Evolutionary conservation across 2,888 invertebrate species (phyloP), one percentile per base, ranked within the genome.

Genomic region (Chrysopilus asiliformis): DNA sequence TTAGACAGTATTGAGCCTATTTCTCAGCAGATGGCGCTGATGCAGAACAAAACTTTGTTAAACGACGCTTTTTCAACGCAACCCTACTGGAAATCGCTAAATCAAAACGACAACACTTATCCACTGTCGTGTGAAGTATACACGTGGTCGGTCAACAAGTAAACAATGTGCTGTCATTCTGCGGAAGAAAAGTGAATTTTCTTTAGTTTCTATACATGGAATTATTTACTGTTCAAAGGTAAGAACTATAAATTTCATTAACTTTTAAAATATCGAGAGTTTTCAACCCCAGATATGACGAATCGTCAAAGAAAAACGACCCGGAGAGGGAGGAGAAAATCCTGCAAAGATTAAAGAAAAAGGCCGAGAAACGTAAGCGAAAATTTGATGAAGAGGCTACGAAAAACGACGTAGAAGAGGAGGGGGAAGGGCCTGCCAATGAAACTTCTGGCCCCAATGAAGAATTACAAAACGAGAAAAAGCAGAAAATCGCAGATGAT

Each of bases 271-370:
- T n/a, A n/a, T n/a, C n/a, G n/a, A n/a, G n/a, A n/a, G n/a, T n/a
- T n/a, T n/a, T n/a, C n/a, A n/a, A 40, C 46, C 49, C 28, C 43
- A 70, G 71, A 48, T 72, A 70, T 47, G 65, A 60, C 49, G 68
- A 68, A 26, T 58, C 63, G 40, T 56, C 65, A 36, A 55, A 59
- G 39, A 45, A 56, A 29, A 56, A 64, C 47, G 52, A 53, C 44
- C 53, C 53, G 22, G 53, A 61, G 37, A 66, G 69, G 44, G 76
- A 76, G 59, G 59, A 68, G 26, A 62, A 60, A 47, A 71, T 73
- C 46, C 58, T 78, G 18, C 66, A 72, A 48, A 68, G 67, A 46
- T 55, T 78, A 10, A 65, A 75, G 40, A 65, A 70, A 51, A 71
- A 68, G 55, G 75, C 76, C 33, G 72, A 76, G 53, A 58, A 57